Conservation (phyloP, 1,140 invertebrate species). For the Diabrotica virgifera region DNA sequence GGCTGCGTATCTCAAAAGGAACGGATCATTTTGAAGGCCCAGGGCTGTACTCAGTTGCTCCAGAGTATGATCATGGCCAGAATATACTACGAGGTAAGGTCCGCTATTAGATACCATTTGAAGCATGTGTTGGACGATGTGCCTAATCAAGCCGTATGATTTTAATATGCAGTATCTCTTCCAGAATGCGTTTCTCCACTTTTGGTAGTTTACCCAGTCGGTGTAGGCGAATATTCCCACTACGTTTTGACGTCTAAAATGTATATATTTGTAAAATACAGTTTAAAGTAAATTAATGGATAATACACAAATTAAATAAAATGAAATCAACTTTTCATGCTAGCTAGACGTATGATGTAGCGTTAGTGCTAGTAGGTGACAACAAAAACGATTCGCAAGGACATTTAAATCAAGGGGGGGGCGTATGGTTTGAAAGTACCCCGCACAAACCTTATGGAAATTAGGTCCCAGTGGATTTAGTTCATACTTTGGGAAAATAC, state of each 20-base stretch:
- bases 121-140: conserved; percentile 75
- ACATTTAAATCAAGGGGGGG: too few species aligned
- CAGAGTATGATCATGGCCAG: conserved; percentile 86
- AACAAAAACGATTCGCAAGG: too few species aligned
- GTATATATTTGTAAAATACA: not conserved
- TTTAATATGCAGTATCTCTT: conserved; percentile 66
- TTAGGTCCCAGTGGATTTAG: too few species aligned
- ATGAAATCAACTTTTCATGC: too few species aligned
- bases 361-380: too few species aligned
- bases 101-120: conserved; percentile 70
- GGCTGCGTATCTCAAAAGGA: conserved; percentile 74
- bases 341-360: too few species aligned
- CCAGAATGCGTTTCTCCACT: conserved; percentile 62
- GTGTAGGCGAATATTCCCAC: conserved; percentile 70
- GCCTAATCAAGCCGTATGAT: conserved; percentile 73
- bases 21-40: conserved; percentile 61
- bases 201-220: conserved; percentile 69
- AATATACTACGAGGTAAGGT: conserved; percentile 81
- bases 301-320: too few species aligned
- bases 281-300: not conserved
- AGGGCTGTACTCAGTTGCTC: conserved; percentile 78
- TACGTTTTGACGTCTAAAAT: conserved; percentile 66
- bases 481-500: too few species aligned
- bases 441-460: too few species aligned
- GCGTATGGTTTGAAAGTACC: too few species aligned